phyloP scores from a whole-genome alignment of 2,888 invertebrate genomes.

The Allygus modestus region DNA sequence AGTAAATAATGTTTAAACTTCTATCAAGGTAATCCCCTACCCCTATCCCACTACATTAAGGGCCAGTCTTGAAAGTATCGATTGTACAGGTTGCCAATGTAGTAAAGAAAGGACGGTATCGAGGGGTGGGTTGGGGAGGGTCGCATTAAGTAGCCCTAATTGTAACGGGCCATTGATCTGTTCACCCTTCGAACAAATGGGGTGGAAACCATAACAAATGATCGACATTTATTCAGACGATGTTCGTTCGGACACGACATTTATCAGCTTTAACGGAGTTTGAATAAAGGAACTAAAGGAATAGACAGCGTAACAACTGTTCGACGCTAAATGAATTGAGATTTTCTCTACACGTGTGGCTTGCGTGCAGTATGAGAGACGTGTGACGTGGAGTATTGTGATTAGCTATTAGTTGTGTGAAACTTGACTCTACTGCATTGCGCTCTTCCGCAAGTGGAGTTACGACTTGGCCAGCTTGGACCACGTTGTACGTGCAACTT shows the following conservation, averaged over 20 bases:
- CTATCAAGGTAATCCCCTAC: neutral
- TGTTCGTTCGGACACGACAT: neutral
- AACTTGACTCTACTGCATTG: too few relatives aligned
- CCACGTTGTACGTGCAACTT: too few relatives aligned
- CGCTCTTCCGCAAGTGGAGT: too few relatives aligned
- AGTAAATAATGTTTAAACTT: too few relatives aligned
- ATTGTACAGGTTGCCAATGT: neutral
- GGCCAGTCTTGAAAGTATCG: neutral
- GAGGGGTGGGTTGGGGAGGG: neutral
- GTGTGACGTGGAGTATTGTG: too few relatives aligned
- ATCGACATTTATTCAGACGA: neutral
- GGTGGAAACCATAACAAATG: slow-evolving; percentile 15
- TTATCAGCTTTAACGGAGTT: neutral
- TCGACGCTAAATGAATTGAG: too few relatives aligned
- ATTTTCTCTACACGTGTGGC: too few relatives aligned
- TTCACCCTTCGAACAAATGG: neutral
- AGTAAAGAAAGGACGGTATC: neutral
- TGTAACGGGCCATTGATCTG: slow-evolving; percentile 14
- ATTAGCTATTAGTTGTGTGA: too few relatives aligned
- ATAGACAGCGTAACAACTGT: too few relatives aligned
- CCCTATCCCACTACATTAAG: neutral
- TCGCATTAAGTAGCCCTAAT: slow-evolving; percentile 9
- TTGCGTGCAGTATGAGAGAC: too few relatives aligned
- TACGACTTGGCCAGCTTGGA: too few relatives aligned
- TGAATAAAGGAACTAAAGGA: too few relatives aligned